These are phyloP conservation scores for Mesoligia furuncula DNA, from an alignment of 2,888 invertebrate species.

Conservation along the genomic window DNA sequence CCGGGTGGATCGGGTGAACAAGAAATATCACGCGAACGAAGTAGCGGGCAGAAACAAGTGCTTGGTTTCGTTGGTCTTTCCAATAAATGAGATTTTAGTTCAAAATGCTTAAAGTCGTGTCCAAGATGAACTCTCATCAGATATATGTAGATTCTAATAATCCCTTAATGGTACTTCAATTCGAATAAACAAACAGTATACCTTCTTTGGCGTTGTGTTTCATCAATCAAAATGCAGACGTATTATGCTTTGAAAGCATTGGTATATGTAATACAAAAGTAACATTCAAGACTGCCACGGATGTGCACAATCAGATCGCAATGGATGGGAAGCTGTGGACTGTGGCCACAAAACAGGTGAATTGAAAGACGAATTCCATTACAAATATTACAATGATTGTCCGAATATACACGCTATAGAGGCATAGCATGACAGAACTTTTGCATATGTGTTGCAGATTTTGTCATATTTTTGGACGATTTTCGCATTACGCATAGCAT, in stretches of 20 bases:
- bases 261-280: background rate
- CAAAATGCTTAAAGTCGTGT: background rate
- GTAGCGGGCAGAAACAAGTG: too few relatives aligned
- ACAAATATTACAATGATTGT: background rate
- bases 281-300: slow-evolving; percentile 44
- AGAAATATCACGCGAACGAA: too few relatives aligned
- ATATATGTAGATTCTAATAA: background rate
- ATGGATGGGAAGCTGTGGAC: slow-evolving; percentile 13
- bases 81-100: background rate
- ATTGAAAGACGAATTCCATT: slow-evolving; percentile 18
- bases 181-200: slow-evolving; percentile 6
- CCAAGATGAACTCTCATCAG: background rate
- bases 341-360: slow-evolving; percentile 27
- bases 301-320: slow-evolving; percentile 54
- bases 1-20: too few relatives aligned
- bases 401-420: slow-evolving; percentile 13
- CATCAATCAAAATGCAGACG: slow-evolving; percentile 13
- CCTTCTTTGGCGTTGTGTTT: slow-evolving; percentile 9
- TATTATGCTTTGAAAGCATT: slow-evolving; percentile 26
- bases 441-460: background rate
- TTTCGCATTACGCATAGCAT: background rate
- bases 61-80: background rate
- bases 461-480: background rate
- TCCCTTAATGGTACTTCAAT: background rate
- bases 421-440: background rate